Evolutionary conservation across 2,797 vertebrate genomes (phyloP).

Genomic region (Chloroceryle amazona): DNA sequence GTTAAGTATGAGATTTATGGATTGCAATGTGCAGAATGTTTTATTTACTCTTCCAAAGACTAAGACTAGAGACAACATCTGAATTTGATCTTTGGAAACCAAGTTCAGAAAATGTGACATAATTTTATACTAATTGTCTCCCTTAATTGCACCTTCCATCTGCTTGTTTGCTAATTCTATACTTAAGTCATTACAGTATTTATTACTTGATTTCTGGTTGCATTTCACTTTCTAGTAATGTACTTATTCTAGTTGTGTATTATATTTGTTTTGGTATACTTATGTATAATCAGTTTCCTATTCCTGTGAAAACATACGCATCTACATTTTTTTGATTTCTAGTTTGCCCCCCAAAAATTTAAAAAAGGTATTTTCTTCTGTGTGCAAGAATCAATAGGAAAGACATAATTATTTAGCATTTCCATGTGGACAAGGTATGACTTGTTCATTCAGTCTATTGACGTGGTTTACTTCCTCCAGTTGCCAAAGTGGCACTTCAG

Average conservation of each 20-base stretch:
- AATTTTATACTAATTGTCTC: constrained; percentile 68
- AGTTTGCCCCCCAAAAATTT: neutral
- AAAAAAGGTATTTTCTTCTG: neutral
- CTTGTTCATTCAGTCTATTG: neutral
- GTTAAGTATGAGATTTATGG: constrained; percentile 73
- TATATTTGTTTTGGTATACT: neutral
- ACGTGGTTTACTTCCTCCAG: neutral
- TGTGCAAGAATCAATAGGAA: neutral
- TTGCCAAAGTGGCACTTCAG: neutral
- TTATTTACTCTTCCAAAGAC: constrained; percentile 76
- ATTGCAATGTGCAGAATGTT: constrained; percentile 68
- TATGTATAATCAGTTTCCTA: neutral
- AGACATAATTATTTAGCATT: neutral
- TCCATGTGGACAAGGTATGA: neutral
- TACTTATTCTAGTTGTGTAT: neutral
- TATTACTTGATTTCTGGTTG: constrained; percentile 30
- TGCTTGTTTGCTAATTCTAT: constrained; percentile 63
- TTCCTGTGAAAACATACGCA: neutral
- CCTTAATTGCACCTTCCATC: constrained; percentile 53
- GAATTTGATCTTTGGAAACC: constrained; percentile 74
- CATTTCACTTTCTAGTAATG: constrained; percentile 25
- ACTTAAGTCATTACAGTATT: constrained; percentile 52
- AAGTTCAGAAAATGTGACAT: constrained; percentile 71
- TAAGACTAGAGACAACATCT: constrained; percentile 74
- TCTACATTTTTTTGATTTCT: neutral